Percentiles rank a stretch among this genome's conserved stretches.
These are phyloP conservation scores for Tetragnatha versicolor DNA, from an alignment of 1,140 invertebrate genomes.

Conservation along the genomic window DNA sequence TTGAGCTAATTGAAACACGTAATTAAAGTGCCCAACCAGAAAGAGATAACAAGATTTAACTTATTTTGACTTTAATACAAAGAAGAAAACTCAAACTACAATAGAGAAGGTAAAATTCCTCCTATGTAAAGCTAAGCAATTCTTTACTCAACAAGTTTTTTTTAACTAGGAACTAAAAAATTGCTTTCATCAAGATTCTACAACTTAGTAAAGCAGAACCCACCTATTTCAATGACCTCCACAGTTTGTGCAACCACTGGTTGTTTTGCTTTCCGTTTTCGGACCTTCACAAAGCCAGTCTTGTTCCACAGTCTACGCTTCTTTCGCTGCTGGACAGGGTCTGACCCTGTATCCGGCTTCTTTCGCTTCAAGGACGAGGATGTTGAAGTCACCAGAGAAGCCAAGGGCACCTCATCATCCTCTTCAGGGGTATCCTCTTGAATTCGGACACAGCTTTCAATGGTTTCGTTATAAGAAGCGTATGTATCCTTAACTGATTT, in stretches of 20 bases:
- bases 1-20: too few relatives aligned
- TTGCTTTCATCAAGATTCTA: too few relatives aligned
- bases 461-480: conserved; percentile 52
- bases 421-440: conserved; percentile 63
- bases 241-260: background rate
- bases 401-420: conserved; percentile 64
- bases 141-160: too few relatives aligned
- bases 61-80: too few relatives aligned
- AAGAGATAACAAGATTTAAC: too few relatives aligned
- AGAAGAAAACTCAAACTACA: too few relatives aligned
- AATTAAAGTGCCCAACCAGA: too few relatives aligned
- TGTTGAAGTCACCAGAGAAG: conserved; percentile 54
- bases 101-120: too few relatives aligned
- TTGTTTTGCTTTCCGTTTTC: conserved; percentile 33
- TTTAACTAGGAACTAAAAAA: too few relatives aligned
- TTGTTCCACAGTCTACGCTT: conserved; percentile 38
- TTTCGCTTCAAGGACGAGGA: conserved; percentile 81
- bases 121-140: too few relatives aligned
- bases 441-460: conserved; percentile 55
- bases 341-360: too few relatives aligned
- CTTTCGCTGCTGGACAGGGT: conserved; percentile 79
- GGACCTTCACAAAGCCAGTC: conserved; percentile 56
- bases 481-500: background rate
- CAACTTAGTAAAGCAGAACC: too few relatives aligned
- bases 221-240: conserved; percentile 16